A percentile compares a stretch with the other conserved stretches of the same genome.
Conservation (phyloP, 2,113 vertebrate genomes). For the Morone saxatilis region DNA sequence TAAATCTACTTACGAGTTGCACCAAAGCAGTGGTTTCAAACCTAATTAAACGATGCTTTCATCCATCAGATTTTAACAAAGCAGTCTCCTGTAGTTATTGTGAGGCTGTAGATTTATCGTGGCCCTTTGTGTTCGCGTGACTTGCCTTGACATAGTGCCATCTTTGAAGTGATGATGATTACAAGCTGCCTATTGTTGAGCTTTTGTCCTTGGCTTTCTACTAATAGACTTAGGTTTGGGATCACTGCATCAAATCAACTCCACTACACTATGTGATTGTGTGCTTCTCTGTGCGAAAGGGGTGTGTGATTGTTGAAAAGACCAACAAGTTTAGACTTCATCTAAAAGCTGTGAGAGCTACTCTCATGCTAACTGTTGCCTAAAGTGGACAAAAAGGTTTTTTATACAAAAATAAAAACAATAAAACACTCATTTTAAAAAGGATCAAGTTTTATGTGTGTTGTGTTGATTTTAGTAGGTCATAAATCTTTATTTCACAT, state of each 20-base stretch:
- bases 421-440: slow-evolving; percentile 78
- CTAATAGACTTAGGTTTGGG: slow-evolving; percentile 74
- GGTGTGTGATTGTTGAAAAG: slow-evolving; percentile 56
- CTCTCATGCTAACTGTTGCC: slow-evolving; percentile 84
- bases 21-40: slow-evolving; percentile 79
- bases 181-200: slow-evolving; percentile 68
- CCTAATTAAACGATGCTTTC: slow-evolving; percentile 58
- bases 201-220: slow-evolving; percentile 68
- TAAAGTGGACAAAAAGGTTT: slow-evolving; percentile 78
- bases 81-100: slow-evolving; percentile 44
- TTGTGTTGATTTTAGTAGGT: background rate
- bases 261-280: slow-evolving; percentile 69
- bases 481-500: background rate
- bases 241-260: slow-evolving; percentile 77
- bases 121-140: slow-evolving; percentile 57
- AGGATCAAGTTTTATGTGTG: background rate
- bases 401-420: slow-evolving; percentile 84
- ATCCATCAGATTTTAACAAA: slow-evolving; percentile 48
- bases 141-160: slow-evolving; percentile 63
- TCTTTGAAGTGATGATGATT: slow-evolving; percentile 66
- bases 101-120: slow-evolving; percentile 58
- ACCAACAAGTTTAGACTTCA: slow-evolving; percentile 71
- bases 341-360: slow-evolving; percentile 75
- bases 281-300: slow-evolving; percentile 64
- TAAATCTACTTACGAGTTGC: slow-evolving; percentile 75